Base-by-base conservation (phyloP, 2,888 invertebrate genomes). In the Maniola hyperantus region DNA sequence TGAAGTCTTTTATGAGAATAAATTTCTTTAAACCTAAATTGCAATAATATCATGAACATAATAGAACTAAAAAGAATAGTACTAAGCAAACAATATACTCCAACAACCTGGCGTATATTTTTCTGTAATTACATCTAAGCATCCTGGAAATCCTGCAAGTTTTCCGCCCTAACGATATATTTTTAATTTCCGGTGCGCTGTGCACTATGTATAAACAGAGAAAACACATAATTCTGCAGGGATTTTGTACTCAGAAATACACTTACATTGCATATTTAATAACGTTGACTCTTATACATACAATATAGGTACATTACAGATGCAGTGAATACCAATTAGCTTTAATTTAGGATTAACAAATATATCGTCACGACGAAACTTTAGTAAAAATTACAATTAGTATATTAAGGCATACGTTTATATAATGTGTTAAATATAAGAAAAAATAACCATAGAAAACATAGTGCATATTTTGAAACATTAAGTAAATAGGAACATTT, bases 141-240 rank as follows among this genome's bases (percentile, higher is more conserved):
- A 46, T 65, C 26, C n/a, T 26, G 58, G 58, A 58, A 53, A 58
- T 60, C 53, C 62, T 53, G 54, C 48, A 53, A 65, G 64, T 64
- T 68, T 70, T 44, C 70, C 67, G 55, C 70, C 59, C 26, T 60
- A 59, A 51, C 54, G 70, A 70, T 70, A 68, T 73, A 73, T 74
- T 74, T 72, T 74, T 75, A 73, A 75, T 73, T 73, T 71, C 73
- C 73, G 73, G 70, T 34, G 54, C 64, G 48, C 58, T 60, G 60
- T 61, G 67, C 68, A 61, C 26, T 57, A 61, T 53, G 63, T 58
- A 57, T 59, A 60, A 58, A 62, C 61, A 58, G 55, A 48, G 60
- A 62, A 57, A 65, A 46, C 65, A 61, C 65, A 65, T 48, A 39
- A 57, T 57, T 57, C 20, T 11, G 11, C 57, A 13, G 42, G 42